A percentile compares a stretch with the other conserved stretches of the same genome.
phyloP scores from a whole-genome alignment of 2,797 vertebrate species.

The Potorous gilbertii region DNA sequence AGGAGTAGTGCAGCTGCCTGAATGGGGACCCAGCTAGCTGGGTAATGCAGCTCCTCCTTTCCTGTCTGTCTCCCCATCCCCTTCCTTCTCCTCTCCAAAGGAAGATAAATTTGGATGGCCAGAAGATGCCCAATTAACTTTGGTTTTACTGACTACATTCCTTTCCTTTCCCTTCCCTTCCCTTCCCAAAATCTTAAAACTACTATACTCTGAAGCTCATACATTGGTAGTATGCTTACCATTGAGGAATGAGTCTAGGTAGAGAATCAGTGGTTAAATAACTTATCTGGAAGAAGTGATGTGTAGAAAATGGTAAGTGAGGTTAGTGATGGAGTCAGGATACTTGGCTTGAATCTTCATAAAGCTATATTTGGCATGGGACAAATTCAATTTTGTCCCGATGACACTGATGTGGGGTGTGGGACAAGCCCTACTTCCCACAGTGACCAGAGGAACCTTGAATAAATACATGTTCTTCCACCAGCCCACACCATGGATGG shows the following conservation, averaged over 20 bases:
- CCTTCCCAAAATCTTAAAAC: no score
- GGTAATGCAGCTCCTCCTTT: no score
- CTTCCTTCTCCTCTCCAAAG: no score
- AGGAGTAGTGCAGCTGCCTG: no score
- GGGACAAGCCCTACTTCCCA: background rate
- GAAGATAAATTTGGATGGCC: no score
- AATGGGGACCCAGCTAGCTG: no score
- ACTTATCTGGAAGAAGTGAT: background rate
- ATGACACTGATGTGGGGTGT: background rate
- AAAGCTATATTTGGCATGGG: background rate
- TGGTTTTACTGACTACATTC: no score
- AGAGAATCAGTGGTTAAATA: background rate
- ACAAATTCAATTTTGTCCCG: background rate
- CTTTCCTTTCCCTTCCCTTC: no score
- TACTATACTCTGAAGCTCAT: no score
- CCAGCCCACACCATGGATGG: background rate
- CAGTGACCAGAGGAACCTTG: background rate
- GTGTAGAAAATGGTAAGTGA: background rate
- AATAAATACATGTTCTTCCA: background rate
- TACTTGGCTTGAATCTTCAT: background rate
- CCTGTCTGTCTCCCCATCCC: no score
- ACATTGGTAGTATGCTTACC: background rate
- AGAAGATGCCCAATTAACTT: no score
- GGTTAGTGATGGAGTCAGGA: background rate
- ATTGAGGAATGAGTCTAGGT: background rate